Evolutionary conservation across 2,113 vertebrate genomes (phyloP), one percentile per base, ranked within the genome.

Genomic region (Apeltes quadracus): DNA sequence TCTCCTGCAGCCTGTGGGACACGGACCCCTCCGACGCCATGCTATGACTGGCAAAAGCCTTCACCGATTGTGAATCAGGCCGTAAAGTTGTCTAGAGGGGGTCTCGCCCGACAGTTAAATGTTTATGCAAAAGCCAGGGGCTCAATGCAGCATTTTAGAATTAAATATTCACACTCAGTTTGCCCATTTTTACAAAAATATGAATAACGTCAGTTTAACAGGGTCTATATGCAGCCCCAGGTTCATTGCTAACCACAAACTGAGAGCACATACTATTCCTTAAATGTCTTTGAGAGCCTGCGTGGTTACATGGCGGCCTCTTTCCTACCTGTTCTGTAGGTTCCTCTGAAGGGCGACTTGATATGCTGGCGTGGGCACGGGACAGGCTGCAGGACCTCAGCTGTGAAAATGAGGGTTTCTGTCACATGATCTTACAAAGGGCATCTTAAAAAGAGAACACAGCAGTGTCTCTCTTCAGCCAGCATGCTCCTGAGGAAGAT

Each of bases 1-100:
- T 91, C 88, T 91, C 87, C 91, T 87, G 56, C 88, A 87, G 85
- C 79, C 89, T 78, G 81, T 85, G 86, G 84, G 87, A 88, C 88
- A 86, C 27, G 63, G 61, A 85, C 77, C 81, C 71, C 75, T 88
- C 81, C 23, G 74, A 85, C 75, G 61, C 78, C 84, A 82, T 78
- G 73, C 72, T 81, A 75, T 81, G 84, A 91, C 83, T 84, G 76
- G 82, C 85, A 88, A 84, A 87, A 75, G 79, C 82, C 55, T 76
- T 62, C 65, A 36, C 81, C 75, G 58, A 13, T 78, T 41, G 50
- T 81, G 50, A 72, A 81, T 69, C 61, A 57, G 61, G n/a, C 54
- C 62, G 22, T 66, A 54, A 73, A 63, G 63, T 14, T 63, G 48
- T 62, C 50, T 29, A 14, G 58, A 78, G 43, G 36, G 54, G 54